Base-by-base conservation (phyloP, 2,797 vertebrate species). In the Eleutherodactylus coqui region DNA sequence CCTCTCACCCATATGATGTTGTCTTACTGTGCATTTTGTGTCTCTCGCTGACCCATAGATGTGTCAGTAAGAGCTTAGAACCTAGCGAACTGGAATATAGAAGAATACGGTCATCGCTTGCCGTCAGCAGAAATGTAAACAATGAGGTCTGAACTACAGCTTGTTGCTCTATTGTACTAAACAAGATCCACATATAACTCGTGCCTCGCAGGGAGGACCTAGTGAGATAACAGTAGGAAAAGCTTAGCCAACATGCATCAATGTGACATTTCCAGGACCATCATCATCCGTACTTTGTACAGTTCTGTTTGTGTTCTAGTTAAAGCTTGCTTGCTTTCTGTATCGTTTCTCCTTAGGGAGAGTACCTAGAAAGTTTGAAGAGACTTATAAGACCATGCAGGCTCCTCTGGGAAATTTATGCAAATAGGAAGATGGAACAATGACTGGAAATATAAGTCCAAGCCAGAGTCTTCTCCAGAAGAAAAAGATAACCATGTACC, bases 111-210 rank as follows among this genome's bases (percentile, higher is more conserved):
- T 77, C 29, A 76, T 76, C 58, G 79, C 51, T 83, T 89, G 89
- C 51, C 16, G 72, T 93, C 92, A 93, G 92, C 92, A 90, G 85
- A 91, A 92, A 91, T 87, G 0, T 79, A 89, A 91, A 92, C 92
- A 93, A 92, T 91, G 91, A 91, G 87, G 88, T 91, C 91, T 91
- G 90, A 91, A 87, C 90, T 88, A 89, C 91, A 90, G 89, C 91
- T 91, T 87, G 91, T 91, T 89, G 87, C 89, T 89, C 85, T 89
- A 69, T 93, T 92, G 88, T 91, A 87, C 88, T 88, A 88, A 87
- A 79, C 73, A 76, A 43, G 55, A 82, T 21, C 58, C 60, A 32
- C 60, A 41, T 36, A 79, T 45, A 77, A 49, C 41, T 67, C 36
- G 3, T 51, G 19, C 43, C 67, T n/a, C 64, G 55, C 21, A 9